Evolutionary conservation across 2,888 invertebrate species (phyloP).

Genomic region (Geotrupes spiniger): DNA sequence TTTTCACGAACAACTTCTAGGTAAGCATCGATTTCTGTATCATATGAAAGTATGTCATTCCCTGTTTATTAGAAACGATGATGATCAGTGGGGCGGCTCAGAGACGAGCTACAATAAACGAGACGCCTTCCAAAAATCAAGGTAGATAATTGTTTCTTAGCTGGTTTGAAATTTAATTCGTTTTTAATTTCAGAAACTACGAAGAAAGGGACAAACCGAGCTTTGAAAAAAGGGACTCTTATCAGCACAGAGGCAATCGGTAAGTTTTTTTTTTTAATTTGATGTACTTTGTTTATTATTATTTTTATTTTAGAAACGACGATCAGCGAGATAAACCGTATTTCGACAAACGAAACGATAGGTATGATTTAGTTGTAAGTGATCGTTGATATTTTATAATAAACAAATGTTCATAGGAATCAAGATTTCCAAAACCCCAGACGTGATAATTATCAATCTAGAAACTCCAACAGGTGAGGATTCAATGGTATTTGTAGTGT

Average conservation of each 20-base stretch:
- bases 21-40: constrained; percentile 3
- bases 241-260: constrained; percentile 8
- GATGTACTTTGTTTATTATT: not conserved
- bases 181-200: constrained; percentile 5
- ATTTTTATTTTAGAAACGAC: constrained; percentile 3
- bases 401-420: not conserved
- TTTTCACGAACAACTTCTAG: constrained; percentile 11
- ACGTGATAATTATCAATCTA: not conserved
- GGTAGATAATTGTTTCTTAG: not conserved
- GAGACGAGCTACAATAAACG: not conserved
- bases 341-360: not conserved
- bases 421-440: not conserved
- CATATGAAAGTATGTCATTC: not conserved
- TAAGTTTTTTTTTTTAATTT: constrained; percentile 2
- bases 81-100: not conserved
- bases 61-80: not conserved
- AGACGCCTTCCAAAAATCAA: not conserved
- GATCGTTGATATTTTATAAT: not conserved
- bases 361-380: not conserved
- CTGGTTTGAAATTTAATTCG: not conserved
- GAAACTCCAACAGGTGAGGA: not conserved
- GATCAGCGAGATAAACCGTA: not conserved
- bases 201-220: constrained; percentile 5
- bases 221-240: constrained; percentile 7
- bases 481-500: not conserved